Evolutionary conservation across 1,140 invertebrate species (phyloP), one percentile per base, ranked within the genome.

Genomic region (Micrasema minimum): DNA sequence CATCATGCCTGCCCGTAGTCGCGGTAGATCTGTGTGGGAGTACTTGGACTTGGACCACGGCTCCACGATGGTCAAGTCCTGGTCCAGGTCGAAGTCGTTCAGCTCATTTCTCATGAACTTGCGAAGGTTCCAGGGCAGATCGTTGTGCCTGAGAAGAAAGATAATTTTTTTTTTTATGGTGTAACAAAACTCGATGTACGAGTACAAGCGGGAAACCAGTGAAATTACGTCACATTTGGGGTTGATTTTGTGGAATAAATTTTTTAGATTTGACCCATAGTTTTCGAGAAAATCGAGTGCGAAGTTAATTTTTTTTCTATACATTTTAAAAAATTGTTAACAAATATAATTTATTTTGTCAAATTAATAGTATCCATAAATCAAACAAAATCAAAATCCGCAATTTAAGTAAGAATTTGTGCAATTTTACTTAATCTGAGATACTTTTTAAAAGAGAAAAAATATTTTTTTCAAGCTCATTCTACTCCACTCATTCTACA

Each of bases 61-160:
- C 18, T 87, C 85, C 57, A 91, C 83, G 43, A 88, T 80, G 2
- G 88, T 87, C 31, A 93, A 81, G 76, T 92, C 90, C 55, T 87
- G 88, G 75, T 90, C 88, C 78, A 93, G 88, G 43, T 90, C 87
- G 74, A 93, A 91, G 55, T 91, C 88, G 71, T 88, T 87, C 70
- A 93, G 86, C 78, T 91, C 90, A 78, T 92, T 92, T 76, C 91
- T 90, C 5, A 92, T 85, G 73, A 92, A 92, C 79, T 91, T 92
- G 67, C 92, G 81, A 59, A 93, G 91, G 78, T 94, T 93, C 91
- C 92, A 94, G 0, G 93, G 90, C 26, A 96, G 79, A 78, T 96
- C 93, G 83, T 95, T 95, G 84, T 96, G 94, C 2, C 90, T 92
- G 80, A 0, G 79, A 79, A 66, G 66, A 76, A 72, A 35, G 65